Evolutionary conservation across 2,888 invertebrate genomes (phyloP), one percentile per base, ranked within the genome.

Genomic region (Ellobium chinense): DNA sequence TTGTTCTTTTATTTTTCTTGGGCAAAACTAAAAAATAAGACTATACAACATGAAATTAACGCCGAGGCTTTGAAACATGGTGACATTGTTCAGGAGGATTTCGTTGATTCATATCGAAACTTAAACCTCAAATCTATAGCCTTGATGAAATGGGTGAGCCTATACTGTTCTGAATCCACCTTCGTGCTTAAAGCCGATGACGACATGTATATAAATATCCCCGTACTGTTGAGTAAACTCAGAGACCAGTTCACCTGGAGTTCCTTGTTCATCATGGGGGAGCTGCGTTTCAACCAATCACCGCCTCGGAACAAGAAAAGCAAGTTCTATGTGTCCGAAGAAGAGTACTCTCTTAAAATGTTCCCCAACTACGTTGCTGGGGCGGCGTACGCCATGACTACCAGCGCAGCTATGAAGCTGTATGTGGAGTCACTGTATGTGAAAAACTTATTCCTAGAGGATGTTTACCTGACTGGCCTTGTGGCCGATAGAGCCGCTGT

Each of bases 331-430:
- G 96, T 98, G 82, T 96, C 97, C 21, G 94, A 94, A 74, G 94
- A 94, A 87, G 96, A 97, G 92, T 98, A 96, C 93, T 95, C 95
- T 88, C 95, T 95, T 21, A 92, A 94, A 4, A 94, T 95, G 83
- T 98, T 96, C 93, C 98, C 98, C 2, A 96, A 96, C 91, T 98
- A 98, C 92, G 96, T 96, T n/a, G 97, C 98, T 2, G 98, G 98
- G 1, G 97, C 98, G 29, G 97, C 97, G 21, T 98, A 98, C 94
- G 94, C 97, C 75, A 92, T 98, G 92, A 95, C 96, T 73, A 95
- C 95, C 74, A 96, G 96, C 91, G 94, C 96, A 75, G 94, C 97
- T 63, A 94, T 95, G 80, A 95, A 95, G 88, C 93, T 98, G 80
- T 96, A 96, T 92, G 92, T 93, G 29, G 95, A 95, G 69, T 95